Evolutionary conservation across 64 coral and sea anemone species (phyloP).

Genomic region (Dendronephthya gigantea): DNA sequence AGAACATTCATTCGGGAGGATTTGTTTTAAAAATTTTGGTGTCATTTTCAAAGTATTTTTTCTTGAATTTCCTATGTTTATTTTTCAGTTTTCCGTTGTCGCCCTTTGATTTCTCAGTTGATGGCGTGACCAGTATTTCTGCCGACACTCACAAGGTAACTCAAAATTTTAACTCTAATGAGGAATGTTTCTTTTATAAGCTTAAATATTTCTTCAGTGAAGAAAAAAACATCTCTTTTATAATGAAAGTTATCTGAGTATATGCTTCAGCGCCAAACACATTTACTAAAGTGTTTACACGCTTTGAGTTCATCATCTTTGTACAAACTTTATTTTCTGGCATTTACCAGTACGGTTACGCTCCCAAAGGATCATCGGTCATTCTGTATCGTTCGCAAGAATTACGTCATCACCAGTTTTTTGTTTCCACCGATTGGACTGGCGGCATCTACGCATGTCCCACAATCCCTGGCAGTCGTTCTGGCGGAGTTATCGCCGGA

Average conservation of each 20-base stretch:
- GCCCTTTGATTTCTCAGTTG: slow-evolving; percentile 84
- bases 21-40: slow-evolving; percentile 1
- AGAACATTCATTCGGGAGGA: too few relatives aligned
- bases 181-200: too few relatives aligned
- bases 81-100: slow-evolving; percentile 50
- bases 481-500: slow-evolving; percentile 69
- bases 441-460: slow-evolving; percentile 95
- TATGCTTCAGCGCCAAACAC: too few relatives aligned
- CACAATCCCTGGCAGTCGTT: slow-evolving; percentile 71
- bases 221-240: too few relatives aligned
- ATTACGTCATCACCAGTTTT: slow-evolving; percentile 72
- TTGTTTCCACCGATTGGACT: slow-evolving; percentile 86
- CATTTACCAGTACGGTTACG: slow-evolving; percentile 67
- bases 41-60: background rate
- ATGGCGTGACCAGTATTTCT: slow-evolving; percentile 94
- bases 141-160: slow-evolving; percentile 89
- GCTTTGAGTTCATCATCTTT: background rate
- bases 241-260: too few relatives aligned
- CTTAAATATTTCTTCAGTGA: too few relatives aligned
- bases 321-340: background rate
- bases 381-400: slow-evolving; percentile 69
- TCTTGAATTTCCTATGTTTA: background rate
- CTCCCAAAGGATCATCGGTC: slow-evolving; percentile 89
- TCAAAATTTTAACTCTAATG: background rate
- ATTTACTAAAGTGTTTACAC: too few relatives aligned